A percentile compares a stretch with the other conserved stretches of the same genome.
These are phyloP conservation scores for Proterorhinus semilunaris DNA, from an alignment of 2,113 vertebrate species.

Conservation along the genomic window DNA sequence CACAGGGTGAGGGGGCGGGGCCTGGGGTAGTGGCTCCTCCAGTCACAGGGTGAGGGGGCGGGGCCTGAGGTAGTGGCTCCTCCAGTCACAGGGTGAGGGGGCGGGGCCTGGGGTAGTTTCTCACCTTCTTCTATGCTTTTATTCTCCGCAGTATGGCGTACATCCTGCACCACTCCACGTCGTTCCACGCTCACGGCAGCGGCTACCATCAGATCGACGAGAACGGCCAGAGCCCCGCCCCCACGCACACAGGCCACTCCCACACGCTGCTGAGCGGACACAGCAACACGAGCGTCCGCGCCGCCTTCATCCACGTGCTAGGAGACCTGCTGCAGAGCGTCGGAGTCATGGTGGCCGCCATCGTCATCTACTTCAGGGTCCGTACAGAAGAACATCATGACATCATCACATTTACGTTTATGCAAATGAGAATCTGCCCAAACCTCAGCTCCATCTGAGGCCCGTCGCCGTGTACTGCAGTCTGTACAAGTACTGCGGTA, in stretches of 20 bases:
- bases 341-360: conserved; percentile 89
- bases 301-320: conserved; percentile 93
- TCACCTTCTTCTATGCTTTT: not conserved
- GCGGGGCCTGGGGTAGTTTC: too few species aligned
- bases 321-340: conserved; percentile 96
- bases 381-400: not conserved
- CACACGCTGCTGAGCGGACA: conserved; percentile 66
- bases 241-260: conserved; percentile 57
- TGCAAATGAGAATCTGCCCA: too few species aligned
- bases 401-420: too few species aligned
- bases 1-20: too few species aligned
- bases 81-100: too few species aligned
- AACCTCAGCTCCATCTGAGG: not conserved
- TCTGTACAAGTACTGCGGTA: not conserved
- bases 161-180: conserved; percentile 90
- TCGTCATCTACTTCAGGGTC: conserved; percentile 95
- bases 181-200: conserved; percentile 77
- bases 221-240: conserved; percentile 62
- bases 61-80: too few species aligned
- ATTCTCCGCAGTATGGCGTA: conserved; percentile 87
- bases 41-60: too few species aligned
- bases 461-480: not conserved
- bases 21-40: too few species aligned
- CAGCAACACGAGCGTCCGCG: conserved; percentile 89
- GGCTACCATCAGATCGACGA: conserved; percentile 88